Evolutionary conservation across 2,888 invertebrate species (phyloP).

Genomic region (Himalopsyche tibetana): DNA sequence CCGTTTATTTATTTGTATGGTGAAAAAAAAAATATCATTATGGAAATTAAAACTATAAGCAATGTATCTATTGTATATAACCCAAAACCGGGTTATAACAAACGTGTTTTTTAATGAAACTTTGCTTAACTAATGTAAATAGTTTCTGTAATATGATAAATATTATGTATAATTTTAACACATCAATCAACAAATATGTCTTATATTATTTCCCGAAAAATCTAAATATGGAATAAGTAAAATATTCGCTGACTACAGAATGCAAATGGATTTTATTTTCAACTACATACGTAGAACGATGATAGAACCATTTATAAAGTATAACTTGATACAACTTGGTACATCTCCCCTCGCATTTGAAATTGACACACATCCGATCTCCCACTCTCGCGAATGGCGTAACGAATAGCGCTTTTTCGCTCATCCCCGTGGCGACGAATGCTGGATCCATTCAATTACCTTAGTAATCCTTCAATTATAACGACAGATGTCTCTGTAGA

Average conservation of each 20-base stretch:
- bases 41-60: too few species aligned
- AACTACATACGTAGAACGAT: slow-evolving; percentile 50
- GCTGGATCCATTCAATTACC: slow-evolving; percentile 79
- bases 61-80: too few species aligned
- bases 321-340: slow-evolving; percentile 24
- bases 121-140: too few species aligned
- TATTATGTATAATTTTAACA: too few species aligned
- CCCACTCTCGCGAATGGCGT: slow-evolving; percentile 68
- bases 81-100: too few species aligned
- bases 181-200: too few species aligned
- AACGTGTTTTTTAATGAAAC: too few species aligned
- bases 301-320: slow-evolving; percentile 63
- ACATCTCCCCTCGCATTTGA: slow-evolving; percentile 66
- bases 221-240: neutral
- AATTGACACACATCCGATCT: slow-evolving; percentile 69
- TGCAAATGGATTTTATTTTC: slow-evolving; percentile 61
- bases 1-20: too few species aligned
- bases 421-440: slow-evolving; percentile 70
- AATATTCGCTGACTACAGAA: slow-evolving; percentile 47
- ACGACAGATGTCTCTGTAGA: slow-evolving; percentile 76
- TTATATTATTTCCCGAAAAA: too few species aligned
- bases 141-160: too few species aligned
- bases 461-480: slow-evolving; percentile 83
- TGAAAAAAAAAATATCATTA: too few species aligned
- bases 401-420: slow-evolving; percentile 66